phyloP scores from a whole-genome alignment of 2,113 vertebrate species.

The Sylvilagus bachmani region DNA sequence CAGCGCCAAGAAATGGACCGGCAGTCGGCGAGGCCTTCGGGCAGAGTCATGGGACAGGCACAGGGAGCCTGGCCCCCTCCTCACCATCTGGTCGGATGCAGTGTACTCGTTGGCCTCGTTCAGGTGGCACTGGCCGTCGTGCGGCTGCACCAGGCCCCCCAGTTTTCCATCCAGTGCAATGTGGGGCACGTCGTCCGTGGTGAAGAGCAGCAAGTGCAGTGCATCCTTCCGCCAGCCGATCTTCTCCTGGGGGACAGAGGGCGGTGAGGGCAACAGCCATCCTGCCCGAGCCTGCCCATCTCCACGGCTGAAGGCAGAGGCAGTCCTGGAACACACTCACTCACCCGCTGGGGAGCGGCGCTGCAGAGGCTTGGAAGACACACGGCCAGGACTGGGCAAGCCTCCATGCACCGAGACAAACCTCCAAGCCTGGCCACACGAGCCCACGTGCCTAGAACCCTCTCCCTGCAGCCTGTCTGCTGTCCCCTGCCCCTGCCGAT shows the following conservation, averaged over 20 bases:
- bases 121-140: slow-evolving; percentile 96
- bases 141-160: slow-evolving; percentile 96
- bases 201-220: slow-evolving; percentile 96
- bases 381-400: neutral
- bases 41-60: accelerated
- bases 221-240: slow-evolving; percentile 99
- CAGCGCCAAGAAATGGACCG: too few species aligned
- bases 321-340: neutral
- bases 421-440: neutral
- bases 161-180: slow-evolving; percentile 97
- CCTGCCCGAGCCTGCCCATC: neutral
- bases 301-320: neutral
- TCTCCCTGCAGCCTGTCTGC: neutral
- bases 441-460: neutral
- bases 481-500: neutral
- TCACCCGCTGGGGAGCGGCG: neutral
- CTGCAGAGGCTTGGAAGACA: neutral
- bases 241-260: slow-evolving; percentile 89
- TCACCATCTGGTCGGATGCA: slow-evolving; percentile 94
- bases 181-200: slow-evolving; percentile 97
- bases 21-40: neutral
- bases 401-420: neutral
- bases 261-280: neutral
- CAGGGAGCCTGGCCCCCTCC: neutral
- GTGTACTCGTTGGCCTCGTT: slow-evolving; percentile 95